These are phyloP conservation scores for Motacilla alba DNA, from an alignment of 2,113 vertebrate species.

Conservation along the genomic window DNA sequence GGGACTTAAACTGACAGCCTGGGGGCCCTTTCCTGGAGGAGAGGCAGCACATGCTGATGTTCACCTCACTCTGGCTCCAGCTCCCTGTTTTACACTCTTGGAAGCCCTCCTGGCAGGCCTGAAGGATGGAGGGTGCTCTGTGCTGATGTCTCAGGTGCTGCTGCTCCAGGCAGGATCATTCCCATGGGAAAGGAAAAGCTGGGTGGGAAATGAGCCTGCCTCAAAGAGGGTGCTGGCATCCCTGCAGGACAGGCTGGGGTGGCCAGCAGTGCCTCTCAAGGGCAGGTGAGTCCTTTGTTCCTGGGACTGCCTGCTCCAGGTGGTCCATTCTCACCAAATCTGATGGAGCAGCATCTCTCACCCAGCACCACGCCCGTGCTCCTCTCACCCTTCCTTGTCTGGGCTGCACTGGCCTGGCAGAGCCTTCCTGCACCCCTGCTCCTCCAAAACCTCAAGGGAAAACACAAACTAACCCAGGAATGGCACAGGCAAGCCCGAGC, in stretches of 20 bases:
- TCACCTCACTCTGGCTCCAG: neutral
- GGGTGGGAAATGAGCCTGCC: neutral
- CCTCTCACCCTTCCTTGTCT: neutral
- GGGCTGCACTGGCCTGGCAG: neutral
- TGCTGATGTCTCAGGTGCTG: neutral
- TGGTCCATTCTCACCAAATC: neutral
- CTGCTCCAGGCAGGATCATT: accelerated
- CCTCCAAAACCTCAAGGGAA: neutral
- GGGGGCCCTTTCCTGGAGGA: accelerated
- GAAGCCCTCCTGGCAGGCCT: neutral
- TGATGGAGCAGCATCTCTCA: neutral
- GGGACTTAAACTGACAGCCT: neutral
- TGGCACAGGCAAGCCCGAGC: neutral
- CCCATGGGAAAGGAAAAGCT: neutral
- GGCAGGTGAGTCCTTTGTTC: neutral
- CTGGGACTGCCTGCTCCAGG: accelerated
- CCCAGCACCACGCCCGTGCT: neutral
- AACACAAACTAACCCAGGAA: neutral
- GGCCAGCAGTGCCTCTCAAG: neutral
- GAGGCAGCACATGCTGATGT: neutral
- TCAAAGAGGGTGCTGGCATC: accelerated
- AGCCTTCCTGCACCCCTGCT: neutral
- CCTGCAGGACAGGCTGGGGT: neutral
- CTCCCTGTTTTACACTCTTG: accelerated
- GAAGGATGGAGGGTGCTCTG: neutral